Conservation (phyloP, 2,113 vertebrate genomes). For the Sinocyclocheilus maitianheensis region DNA sequence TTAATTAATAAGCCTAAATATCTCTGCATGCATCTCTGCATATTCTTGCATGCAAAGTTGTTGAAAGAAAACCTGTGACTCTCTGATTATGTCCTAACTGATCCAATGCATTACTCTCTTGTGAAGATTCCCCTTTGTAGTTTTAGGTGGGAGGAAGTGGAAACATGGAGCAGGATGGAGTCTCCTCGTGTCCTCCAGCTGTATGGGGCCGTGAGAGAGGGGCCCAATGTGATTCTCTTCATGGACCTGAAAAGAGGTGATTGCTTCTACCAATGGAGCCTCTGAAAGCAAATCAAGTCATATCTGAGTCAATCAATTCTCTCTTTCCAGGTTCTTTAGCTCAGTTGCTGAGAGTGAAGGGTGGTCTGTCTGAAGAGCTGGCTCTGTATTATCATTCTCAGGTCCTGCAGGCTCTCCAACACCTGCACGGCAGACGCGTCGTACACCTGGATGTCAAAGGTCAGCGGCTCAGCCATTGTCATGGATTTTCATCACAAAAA, state of each 20-base stretch:
- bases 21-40: too few species aligned
- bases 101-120: neutral
- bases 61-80: neutral
- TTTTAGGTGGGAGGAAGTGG: constrained; percentile 87
- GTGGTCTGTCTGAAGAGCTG: constrained; percentile 84
- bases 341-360: constrained; percentile 83
- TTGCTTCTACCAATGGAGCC: neutral
- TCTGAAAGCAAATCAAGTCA: neutral
- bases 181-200: constrained; percentile 86
- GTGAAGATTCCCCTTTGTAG: constrained; percentile 82
- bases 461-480: constrained; percentile 47
- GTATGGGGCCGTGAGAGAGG: constrained; percentile 90
- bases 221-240: constrained; percentile 86
- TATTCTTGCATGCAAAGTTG: neutral
- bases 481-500: neutral
- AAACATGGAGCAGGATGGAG: constrained; percentile 81
- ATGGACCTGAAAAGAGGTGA: constrained; percentile 93
- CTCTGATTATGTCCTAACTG: neutral
- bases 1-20: neutral
- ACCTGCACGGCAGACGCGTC: constrained; percentile 86
- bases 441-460: constrained; percentile 95
- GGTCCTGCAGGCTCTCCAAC: constrained; percentile 84
- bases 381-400: constrained; percentile 91
- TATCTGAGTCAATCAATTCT: neutral
- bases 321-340: constrained; percentile 80